These are phyloP conservation scores for Volucella zonaria DNA, from an alignment of 2,888 invertebrate genomes.

Conservation along the genomic window DNA sequence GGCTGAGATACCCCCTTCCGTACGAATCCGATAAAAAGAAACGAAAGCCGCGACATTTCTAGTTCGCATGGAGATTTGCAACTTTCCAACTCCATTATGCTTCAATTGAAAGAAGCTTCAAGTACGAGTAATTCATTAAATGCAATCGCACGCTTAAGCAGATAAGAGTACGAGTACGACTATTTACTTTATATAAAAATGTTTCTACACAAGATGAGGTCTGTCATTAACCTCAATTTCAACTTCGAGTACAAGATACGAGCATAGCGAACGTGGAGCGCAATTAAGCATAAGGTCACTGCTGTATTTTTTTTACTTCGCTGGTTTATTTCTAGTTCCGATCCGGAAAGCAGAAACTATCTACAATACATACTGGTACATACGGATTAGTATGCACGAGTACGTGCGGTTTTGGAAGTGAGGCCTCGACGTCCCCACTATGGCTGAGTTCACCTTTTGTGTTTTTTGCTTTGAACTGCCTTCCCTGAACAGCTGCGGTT, in stretches of 20 bases:
- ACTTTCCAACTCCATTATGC: slow-evolving; percentile 24
- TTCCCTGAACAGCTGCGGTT: too few species aligned
- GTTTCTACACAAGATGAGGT: slow-evolving; percentile 13
- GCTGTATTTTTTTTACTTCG: background rate
- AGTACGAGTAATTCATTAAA: background rate
- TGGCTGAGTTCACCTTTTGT: too few species aligned
- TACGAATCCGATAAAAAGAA: slow-evolving; percentile 37
- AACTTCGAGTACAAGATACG: background rate
- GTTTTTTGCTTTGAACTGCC: too few species aligned
- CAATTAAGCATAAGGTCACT: slow-evolving; percentile 44
- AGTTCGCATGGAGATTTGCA: slow-evolving; percentile 31
- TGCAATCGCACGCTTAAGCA: background rate
- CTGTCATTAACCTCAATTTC: slow-evolving; percentile 55
- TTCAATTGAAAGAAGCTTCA: background rate
- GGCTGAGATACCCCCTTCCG: background rate
- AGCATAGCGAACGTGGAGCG: slow-evolving; percentile 1
- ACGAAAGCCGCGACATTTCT: slow-evolving; percentile 22
- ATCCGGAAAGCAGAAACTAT: too few species aligned
- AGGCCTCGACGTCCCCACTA: too few species aligned
- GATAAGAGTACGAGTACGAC: background rate
- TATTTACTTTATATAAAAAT: background rate
- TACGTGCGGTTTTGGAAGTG: too few species aligned
- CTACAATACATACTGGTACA: too few species aligned
- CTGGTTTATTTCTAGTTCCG: too few species aligned
- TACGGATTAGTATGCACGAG: too few species aligned